Evolutionary conservation across 1,140 invertebrate species (phyloP).

Genomic region (Neodiprion lecontei): DNA sequence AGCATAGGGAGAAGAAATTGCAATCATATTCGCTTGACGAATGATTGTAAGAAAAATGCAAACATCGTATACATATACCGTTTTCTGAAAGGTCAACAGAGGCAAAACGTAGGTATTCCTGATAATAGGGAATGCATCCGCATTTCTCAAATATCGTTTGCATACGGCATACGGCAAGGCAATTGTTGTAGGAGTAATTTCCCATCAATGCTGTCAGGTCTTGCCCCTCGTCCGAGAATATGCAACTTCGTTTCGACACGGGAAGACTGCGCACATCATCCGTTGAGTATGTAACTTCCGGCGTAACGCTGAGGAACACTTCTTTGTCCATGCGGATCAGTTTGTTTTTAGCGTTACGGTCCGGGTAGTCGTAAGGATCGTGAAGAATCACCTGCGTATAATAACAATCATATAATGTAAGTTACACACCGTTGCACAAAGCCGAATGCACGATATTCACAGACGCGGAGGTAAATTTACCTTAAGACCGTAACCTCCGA

Average conservation of each 20-base stretch:
- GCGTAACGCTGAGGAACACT: constrained; percentile 66
- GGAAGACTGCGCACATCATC: constrained; percentile 57
- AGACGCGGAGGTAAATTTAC: constrained; percentile 29
- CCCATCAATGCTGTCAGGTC: constrained; percentile 43
- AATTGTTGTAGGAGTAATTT: constrained; percentile 70
- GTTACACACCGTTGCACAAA: constrained; percentile 25
- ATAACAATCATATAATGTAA: constrained; percentile 17
- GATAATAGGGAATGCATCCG: constrained; percentile 67
- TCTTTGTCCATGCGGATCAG: constrained; percentile 63
- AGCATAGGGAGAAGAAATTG: constrained; percentile 14
- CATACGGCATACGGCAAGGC: constrained; percentile 65
- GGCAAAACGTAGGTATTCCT: constrained; percentile 35
- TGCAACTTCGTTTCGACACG: constrained; percentile 61
- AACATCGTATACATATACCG: not conserved
- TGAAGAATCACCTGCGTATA: constrained; percentile 65
- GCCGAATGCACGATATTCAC: not conserved
- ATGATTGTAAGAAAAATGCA: constrained; percentile 1
- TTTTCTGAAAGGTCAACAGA: not conserved
- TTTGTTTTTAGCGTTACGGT: constrained; percentile 64
- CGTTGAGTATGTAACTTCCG: constrained; percentile 67
- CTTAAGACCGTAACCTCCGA: constrained; percentile 38
- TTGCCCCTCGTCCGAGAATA: constrained; percentile 63
- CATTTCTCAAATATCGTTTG: constrained; percentile 58
- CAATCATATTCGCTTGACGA: not conserved
- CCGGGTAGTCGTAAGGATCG: constrained; percentile 67